Percentiles rank a stretch among this genome's conserved stretches.
Evolutionary conservation across 2,113 vertebrate genomes (phyloP).

Genomic region (Pelecanoides urinatrix): DNA sequence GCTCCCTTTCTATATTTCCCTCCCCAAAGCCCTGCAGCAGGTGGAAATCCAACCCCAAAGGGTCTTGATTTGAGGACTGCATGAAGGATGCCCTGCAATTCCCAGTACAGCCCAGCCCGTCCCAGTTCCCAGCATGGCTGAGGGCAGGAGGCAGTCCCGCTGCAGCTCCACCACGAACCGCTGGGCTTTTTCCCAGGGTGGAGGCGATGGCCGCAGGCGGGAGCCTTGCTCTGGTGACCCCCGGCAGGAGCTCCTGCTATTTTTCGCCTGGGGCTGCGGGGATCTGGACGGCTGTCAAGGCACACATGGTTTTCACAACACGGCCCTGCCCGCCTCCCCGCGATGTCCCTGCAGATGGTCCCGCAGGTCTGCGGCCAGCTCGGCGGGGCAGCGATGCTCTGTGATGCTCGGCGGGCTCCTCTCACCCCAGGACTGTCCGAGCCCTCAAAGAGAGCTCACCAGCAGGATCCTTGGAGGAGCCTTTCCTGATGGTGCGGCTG

Average conservation of each 20-base stretch:
- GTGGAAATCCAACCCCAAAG: not conserved
- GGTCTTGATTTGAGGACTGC: not conserved
- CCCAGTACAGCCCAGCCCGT: not conserved
- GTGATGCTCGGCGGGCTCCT: not conserved
- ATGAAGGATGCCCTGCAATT: not conserved
- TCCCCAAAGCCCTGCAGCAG: not conserved
- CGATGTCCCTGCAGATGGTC: not conserved
- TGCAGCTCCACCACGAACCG: not conserved
- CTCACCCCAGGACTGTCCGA: fast-evolving
- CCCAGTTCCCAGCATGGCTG: not conserved
- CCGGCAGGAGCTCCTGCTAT: not conserved
- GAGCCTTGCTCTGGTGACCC: not conserved
- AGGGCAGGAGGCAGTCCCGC: not conserved
- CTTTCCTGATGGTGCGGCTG: fast-evolving
- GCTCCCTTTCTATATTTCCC: not conserved
- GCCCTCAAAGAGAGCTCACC: not conserved
- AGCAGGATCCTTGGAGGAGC: not conserved
- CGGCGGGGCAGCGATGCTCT: fast-evolving
- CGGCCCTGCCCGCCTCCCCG: fast-evolving
- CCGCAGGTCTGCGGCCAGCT: not conserved
- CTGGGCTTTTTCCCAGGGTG: not conserved
- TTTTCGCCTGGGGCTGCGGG: not conserved
- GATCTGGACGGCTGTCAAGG: not conserved
- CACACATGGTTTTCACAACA: not conserved
- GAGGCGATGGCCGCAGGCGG: fast-evolving